Percentiles rank a stretch among this genome's conserved stretches.
phyloP scores from a whole-genome alignment of 2,113 vertebrate species.

The Perca schrenkii region DNA sequence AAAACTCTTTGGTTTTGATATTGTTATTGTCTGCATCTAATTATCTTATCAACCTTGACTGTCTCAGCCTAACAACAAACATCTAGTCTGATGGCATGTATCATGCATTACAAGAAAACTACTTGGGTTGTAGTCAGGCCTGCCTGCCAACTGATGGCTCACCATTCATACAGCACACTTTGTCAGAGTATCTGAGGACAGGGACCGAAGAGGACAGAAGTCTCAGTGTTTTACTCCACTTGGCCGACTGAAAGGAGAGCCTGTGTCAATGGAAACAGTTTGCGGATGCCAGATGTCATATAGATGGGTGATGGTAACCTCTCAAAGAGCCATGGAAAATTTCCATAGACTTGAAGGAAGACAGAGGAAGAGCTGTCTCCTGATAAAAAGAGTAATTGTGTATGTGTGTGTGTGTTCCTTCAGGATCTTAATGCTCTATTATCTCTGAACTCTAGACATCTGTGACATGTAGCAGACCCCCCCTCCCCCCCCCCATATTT shows the following conservation, averaged over 20 bases:
- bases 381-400: constrained; percentile 39
- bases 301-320: constrained; percentile 74
- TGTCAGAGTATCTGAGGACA: constrained; percentile 29
- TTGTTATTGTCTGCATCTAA: neutral
- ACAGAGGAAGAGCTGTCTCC: constrained; percentile 63
- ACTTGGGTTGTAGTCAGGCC: neutral
- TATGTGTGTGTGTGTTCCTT: neutral
- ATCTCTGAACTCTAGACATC: constrained; percentile 54
- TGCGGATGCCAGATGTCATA: constrained; percentile 70
- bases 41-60: neutral
- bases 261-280: constrained; percentile 66
- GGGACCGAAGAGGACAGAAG: constrained; percentile 31
- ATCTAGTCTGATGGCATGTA: neutral
- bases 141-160: constrained; percentile 20
- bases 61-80: neutral
- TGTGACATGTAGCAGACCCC: constrained; percentile 41
- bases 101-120: neutral
- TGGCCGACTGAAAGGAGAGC: constrained; percentile 33
- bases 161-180: constrained; percentile 6
- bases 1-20: neutral
- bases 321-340: constrained; percentile 70
- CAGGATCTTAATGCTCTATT: constrained; percentile 55
- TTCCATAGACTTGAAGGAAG: constrained; percentile 42
- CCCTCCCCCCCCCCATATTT: constrained; percentile 25
- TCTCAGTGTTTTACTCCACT: constrained; percentile 40